These are phyloP conservation scores for Calephelis virginiensis DNA, from an alignment of 1,140 invertebrate species.

Conservation along the genomic window DNA sequence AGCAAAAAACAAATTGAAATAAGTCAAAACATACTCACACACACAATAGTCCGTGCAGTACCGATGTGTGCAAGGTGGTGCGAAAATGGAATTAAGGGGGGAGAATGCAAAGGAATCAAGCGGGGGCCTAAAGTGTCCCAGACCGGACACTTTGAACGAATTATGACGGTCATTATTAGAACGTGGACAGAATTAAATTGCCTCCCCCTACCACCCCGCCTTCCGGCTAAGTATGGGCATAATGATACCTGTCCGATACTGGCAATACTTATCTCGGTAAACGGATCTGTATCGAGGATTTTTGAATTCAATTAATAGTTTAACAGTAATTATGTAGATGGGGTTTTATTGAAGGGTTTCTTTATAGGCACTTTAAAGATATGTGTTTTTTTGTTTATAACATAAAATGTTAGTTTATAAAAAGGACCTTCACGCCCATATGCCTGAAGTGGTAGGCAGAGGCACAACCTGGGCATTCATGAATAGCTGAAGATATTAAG, in stretches of 20 bases:
- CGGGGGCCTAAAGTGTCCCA: slow-evolving; percentile 66
- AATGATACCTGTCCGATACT: slow-evolving; percentile 72
- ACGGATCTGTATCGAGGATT: slow-evolving; percentile 37
- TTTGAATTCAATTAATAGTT: slow-evolving; percentile 17
- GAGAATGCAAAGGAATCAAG: slow-evolving; percentile 73
- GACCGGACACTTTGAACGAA: slow-evolving; percentile 80
- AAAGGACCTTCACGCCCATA: too few species aligned
- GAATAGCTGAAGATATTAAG: too few species aligned
- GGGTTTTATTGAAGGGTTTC: neutral
- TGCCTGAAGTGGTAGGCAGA: too few species aligned
- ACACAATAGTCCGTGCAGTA: slow-evolving; percentile 5
- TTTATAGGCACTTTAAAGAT: neutral
- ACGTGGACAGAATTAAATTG: slow-evolving; percentile 80
- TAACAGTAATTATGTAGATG: slow-evolving; percentile 5
- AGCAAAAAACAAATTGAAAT: slow-evolving; percentile 2
- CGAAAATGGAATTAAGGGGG: slow-evolving; percentile 71
- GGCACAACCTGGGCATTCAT: too few species aligned
- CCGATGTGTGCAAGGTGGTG: slow-evolving; percentile 65
- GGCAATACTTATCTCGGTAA: slow-evolving; percentile 40
- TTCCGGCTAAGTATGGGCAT: slow-evolving; percentile 65
- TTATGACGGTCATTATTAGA: slow-evolving; percentile 81
- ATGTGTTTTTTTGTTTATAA: neutral
- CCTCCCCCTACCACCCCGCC: slow-evolving; percentile 52
- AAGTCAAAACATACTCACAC: neutral
- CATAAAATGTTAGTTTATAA: neutral